Evolutionary conservation across 1,140 invertebrate species (phyloP).

Genomic region (Lucilia sericata): DNA sequence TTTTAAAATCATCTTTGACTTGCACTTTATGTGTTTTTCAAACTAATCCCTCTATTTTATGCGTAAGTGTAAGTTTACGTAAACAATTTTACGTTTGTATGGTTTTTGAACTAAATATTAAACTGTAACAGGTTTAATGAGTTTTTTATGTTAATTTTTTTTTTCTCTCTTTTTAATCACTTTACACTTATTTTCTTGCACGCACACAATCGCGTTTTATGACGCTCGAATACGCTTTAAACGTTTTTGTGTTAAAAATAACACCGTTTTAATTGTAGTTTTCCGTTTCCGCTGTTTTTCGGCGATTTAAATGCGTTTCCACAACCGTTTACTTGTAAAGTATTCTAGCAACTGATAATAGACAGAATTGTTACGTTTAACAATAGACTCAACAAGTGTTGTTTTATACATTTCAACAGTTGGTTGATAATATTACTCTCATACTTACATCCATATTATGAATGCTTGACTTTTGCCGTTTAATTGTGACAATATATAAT

Average conservation of each 20-base stretch:
- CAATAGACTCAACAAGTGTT: slow-evolving; percentile 21
- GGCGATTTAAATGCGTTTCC: background rate
- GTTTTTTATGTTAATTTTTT: background rate
- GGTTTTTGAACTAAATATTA: background rate
- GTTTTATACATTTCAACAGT: background rate
- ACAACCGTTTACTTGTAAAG: background rate
- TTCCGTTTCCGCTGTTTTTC: background rate
- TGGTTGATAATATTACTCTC: background rate
- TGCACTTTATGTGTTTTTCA: background rate
- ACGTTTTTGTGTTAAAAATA: background rate
- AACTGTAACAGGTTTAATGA: background rate
- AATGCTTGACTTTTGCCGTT: background rate
- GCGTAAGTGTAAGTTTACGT: background rate
- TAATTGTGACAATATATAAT: background rate
- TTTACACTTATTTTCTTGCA: no score
- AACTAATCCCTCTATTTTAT: background rate
- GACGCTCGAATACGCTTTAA: background rate
- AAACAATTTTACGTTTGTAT: background rate
- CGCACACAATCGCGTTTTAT: background rate
- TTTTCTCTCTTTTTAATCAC: background rate
- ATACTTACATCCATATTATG: background rate
- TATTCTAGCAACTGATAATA: slow-evolving; percentile 2
- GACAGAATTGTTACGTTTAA: background rate
- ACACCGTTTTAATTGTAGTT: background rate
- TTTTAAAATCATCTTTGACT: background rate